These are phyloP conservation scores for Digitonthophagus gazella DNA, from an alignment of 2,888 invertebrate species.

Conservation along the genomic window DNA sequence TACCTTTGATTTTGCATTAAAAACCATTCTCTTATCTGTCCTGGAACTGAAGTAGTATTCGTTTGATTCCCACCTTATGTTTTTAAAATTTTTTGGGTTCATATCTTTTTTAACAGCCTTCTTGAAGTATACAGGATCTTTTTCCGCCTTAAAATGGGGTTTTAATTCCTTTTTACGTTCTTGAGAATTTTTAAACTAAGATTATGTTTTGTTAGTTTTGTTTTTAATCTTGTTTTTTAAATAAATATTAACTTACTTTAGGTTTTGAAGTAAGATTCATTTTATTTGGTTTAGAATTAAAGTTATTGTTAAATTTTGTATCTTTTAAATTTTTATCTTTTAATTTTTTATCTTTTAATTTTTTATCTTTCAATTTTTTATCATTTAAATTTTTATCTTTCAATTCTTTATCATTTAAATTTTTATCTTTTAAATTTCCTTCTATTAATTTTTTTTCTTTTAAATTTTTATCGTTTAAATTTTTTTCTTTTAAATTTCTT, in stretches of 20 bases:
- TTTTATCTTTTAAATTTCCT: constrained; percentile 32
- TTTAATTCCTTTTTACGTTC: no score
- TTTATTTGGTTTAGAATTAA: constrained; percentile 5
- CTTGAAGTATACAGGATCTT: no score
- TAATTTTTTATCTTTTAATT: constrained; percentile 42
- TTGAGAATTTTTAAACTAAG: no score
- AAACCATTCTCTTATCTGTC: not conserved
- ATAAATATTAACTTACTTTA: not conserved
- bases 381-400: constrained; percentile 62
- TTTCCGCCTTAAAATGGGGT: no score
- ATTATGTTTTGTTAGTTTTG: constrained; percentile 21
- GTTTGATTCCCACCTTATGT: not conserved
- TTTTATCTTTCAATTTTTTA: constrained; percentile 17
- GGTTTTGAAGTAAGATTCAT: constrained; percentile 16
- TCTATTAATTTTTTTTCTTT: constrained; percentile 13
- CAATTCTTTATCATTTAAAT: constrained; percentile 43
- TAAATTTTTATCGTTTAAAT: not conserved
- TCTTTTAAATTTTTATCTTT: constrained; percentile 62
- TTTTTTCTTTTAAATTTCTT: not conserved
- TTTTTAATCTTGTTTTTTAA: constrained; percentile 17
- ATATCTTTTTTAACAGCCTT: no score
- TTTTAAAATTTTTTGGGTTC: no score
- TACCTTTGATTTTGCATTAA: not conserved
- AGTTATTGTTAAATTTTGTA: constrained; percentile 17
- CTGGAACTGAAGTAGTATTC: not conserved